Evolutionary conservation across 2,888 invertebrate genomes (phyloP).

Genomic region (Dicycla oo): DNA sequence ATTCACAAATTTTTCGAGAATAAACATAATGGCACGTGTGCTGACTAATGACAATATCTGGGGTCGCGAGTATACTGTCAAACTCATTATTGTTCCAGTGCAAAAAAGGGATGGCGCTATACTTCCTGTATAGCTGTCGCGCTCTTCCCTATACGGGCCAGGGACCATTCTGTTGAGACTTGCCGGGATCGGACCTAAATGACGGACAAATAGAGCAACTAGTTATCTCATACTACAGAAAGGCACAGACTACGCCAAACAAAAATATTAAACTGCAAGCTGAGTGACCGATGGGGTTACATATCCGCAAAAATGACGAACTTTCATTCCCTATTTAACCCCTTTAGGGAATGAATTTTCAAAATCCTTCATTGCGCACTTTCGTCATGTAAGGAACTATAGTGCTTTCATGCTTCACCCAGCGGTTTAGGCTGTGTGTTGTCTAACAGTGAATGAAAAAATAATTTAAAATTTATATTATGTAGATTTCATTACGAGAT

Average conservation of each 20-base stretch:
- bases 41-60: neutral
- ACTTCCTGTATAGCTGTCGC: neutral
- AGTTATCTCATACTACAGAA: too few species aligned
- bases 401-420: too few species aligned
- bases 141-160: neutral
- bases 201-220: too few species aligned
- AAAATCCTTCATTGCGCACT: neutral
- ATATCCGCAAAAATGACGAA: neutral
- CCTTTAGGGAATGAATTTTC: neutral
- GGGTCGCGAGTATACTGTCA: too few species aligned
- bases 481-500: conserved; percentile 19
- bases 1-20: neutral
- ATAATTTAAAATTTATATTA: neutral
- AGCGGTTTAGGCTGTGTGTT: neutral
- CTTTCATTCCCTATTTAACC: neutral
- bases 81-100: too few species aligned
- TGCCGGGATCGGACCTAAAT: too few species aligned
- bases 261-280: neutral
- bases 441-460: neutral
- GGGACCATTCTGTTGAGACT: too few species aligned
- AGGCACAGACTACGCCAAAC: neutral
- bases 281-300: neutral
- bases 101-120: neutral
- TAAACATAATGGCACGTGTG: neutral
- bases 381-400: too few species aligned